Percentiles rank a stretch among this genome's conserved stretches.
phyloP scores from a whole-genome alignment of 2,888 invertebrate species.

The Spilarctia lutea region DNA sequence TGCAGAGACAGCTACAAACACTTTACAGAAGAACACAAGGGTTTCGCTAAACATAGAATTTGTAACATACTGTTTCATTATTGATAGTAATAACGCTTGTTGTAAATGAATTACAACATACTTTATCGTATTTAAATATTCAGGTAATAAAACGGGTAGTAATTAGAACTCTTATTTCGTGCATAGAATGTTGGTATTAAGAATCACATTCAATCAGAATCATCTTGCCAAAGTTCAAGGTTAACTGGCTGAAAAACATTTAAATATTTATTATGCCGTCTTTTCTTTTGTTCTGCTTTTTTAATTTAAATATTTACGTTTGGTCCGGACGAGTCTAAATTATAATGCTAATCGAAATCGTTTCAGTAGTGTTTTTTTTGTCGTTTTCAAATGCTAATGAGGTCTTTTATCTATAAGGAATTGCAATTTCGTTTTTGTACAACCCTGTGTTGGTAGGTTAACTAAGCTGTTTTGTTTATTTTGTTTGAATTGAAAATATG shows the following conservation, averaged over 20 bases:
- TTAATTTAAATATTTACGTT: constrained; percentile 19
- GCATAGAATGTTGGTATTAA: neutral
- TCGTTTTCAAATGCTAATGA: constrained; percentile 18
- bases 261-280: constrained; percentile 9
- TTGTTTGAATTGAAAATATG: neutral
- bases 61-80: constrained; percentile 1
- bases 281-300: constrained; percentile 12
- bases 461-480: neutral
- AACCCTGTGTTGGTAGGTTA: neutral
- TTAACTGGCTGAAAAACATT: neutral
- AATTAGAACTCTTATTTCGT: neutral
- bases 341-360: constrained; percentile 20
- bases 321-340: constrained; percentile 9
- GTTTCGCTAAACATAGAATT: constrained; percentile 6
- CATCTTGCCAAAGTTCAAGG: neutral
- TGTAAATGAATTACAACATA: neutral
- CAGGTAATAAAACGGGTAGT: neutral
- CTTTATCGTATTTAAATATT: no score
- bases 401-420: neutral
- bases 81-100: neutral
- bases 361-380: constrained; percentile 6
- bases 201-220: no score
- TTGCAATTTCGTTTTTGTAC: neutral
- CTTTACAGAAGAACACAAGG: constrained; percentile 10
- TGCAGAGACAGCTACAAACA: constrained; percentile 17